A percentile compares a stretch with the other conserved stretches of the same genome.
These are phyloP conservation scores for Heterodera filipjevi DNA, from an alignment of 2,888 invertebrate species.

Conservation along the genomic window DNA sequence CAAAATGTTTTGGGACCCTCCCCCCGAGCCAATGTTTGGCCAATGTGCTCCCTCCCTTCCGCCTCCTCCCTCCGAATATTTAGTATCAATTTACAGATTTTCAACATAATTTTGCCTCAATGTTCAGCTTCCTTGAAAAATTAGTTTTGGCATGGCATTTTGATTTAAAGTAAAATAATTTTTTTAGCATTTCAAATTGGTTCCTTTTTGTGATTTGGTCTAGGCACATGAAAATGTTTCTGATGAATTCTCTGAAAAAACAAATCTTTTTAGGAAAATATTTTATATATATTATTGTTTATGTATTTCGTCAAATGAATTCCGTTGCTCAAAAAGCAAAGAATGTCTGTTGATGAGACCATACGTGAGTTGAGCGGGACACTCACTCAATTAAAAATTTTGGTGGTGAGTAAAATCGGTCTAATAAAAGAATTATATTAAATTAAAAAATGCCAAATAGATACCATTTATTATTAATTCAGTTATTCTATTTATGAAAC, in stretches of 20 bases:
- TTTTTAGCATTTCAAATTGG: not conserved
- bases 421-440: not conserved
- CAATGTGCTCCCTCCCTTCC: not conserved
- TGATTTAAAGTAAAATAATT: too few relatives aligned
- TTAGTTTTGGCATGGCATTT: too few relatives aligned
- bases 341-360: conserved; percentile 62
- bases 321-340: conserved; percentile 23
- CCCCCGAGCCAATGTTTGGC: not conserved
- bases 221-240: too few relatives aligned
- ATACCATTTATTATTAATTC: too few relatives aligned
- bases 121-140: not conserved
- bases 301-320: not conserved
- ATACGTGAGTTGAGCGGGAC: conserved; percentile 61
- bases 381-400: conserved; percentile 54
- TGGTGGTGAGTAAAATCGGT: conserved; percentile 43
- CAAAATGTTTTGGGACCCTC: not conserved
- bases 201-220: not conserved
- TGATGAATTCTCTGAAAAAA: not conserved
- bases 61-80: not conserved
- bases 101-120: not conserved
- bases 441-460: too few relatives aligned
- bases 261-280: not conserved
- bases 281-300: conserved; percentile 1
- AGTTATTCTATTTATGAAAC: too few relatives aligned
- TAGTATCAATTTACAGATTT: not conserved